Conservation (phyloP, 2,113 vertebrate species). For the Alosa alosa region DNA sequence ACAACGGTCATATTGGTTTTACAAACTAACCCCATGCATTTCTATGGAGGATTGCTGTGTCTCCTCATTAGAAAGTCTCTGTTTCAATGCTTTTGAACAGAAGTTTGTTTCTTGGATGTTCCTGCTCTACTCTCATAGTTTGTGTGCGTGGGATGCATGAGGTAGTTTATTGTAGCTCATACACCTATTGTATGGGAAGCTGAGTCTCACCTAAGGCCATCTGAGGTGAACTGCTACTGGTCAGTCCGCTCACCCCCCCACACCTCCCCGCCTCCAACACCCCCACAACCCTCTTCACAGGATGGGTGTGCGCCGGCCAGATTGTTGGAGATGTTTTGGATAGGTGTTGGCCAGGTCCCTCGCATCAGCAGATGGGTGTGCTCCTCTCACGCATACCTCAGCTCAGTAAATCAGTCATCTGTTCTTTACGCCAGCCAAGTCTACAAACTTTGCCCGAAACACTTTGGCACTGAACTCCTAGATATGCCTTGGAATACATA, state of each 20-base stretch:
- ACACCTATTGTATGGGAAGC: not conserved
- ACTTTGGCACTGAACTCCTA: not conserved
- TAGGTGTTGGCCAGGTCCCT: not conserved
- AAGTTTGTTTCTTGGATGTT: no score
- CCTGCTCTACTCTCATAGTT: no score
- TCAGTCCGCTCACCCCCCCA: not conserved
- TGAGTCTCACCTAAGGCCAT: not conserved
- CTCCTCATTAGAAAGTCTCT: no score
- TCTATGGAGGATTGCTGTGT: no score
- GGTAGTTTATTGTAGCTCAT: no score
- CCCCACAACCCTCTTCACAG: not conserved
- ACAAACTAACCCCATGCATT: no score
- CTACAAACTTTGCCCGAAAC: not conserved
- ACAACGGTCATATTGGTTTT: no score
- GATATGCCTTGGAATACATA: not conserved
- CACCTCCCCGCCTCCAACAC: not conserved
- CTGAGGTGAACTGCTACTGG: not conserved
- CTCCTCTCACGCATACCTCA: not conserved
- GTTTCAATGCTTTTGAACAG: no score
- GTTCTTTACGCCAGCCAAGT: not conserved
- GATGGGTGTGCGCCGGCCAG: not conserved
- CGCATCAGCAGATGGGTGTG: not conserved
- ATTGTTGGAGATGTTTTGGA: conserved; percentile 28
- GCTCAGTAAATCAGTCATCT: not conserved
- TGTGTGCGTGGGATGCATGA: no score